Conservation (phyloP, 2,888 invertebrate species). For the Rhabditophanes sp. region DNA sequence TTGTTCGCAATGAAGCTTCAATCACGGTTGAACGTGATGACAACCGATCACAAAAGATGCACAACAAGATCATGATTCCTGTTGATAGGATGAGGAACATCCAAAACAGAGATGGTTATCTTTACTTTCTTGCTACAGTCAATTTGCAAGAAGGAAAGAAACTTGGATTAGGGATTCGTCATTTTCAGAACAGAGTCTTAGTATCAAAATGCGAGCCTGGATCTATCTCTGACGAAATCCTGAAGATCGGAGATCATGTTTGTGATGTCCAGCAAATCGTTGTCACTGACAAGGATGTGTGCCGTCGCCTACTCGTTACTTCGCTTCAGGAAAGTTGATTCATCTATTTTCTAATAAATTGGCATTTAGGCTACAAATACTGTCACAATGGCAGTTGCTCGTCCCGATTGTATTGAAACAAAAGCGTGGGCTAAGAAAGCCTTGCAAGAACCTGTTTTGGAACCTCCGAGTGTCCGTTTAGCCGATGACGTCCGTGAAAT, state of each 20-base stretch:
- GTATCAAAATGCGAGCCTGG: constrained; percentile 23
- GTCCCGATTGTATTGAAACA: constrained; percentile 16
- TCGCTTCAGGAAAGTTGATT: constrained; percentile 11
- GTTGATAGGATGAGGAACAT: constrained; percentile 27
- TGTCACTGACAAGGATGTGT: constrained; percentile 20
- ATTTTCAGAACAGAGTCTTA: constrained; percentile 32
- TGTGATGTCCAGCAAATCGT: constrained; percentile 15
- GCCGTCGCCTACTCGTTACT: constrained; percentile 15
- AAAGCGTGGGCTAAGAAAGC: constrained; percentile 14
- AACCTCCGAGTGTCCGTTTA: constrained; percentile 16
- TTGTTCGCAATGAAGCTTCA: constrained; percentile 18
- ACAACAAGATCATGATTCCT: constrained; percentile 23
- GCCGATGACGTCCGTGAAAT: constrained; percentile 18
- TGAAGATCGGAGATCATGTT: constrained; percentile 17
- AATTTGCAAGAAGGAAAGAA: constrained; percentile 28
- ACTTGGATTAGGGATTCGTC: constrained; percentile 31
- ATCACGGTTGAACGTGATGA: constrained; percentile 17
- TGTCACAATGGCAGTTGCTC: constrained; percentile 13
- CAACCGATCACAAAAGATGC: constrained; percentile 22
- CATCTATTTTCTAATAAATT: no score
- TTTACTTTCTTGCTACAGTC: no score
- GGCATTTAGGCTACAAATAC: constrained; percentile 10
- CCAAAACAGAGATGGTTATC: constrained; percentile 27
- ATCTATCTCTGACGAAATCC: constrained; percentile 17
- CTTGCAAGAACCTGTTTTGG: constrained; percentile 8